A percentile compares a stretch with the other conserved stretches of the same genome.
Conservation (phyloP, 37 sponge, comb jelly and placozoan genomes). For the Bolinopsis microptera region DNA sequence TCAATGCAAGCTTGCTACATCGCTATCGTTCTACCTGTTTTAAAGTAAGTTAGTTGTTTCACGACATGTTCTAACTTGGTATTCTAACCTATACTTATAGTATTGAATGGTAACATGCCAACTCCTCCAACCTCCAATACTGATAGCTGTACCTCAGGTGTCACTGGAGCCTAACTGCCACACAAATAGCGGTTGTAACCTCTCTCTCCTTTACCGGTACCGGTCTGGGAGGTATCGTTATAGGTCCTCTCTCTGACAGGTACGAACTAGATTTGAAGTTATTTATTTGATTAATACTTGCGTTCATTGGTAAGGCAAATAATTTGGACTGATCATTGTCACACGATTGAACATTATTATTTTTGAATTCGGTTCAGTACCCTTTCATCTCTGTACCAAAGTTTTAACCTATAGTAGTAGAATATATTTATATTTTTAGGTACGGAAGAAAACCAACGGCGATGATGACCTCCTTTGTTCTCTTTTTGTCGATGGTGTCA, state of each 20-base stretch:
- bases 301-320: background rate
- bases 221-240: background rate
- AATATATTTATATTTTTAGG: too few relatives aligned
- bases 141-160: background rate
- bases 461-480: background rate
- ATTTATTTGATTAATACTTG: background rate
- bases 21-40: background rate
- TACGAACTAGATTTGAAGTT: background rate
- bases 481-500: background rate
- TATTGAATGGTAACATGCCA: background rate
- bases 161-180: background rate
- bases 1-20: conserved; percentile 22
- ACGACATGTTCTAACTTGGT: background rate
- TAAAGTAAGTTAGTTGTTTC: background rate
- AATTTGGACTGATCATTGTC: too few relatives aligned
- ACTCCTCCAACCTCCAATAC: background rate
- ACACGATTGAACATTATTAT: too few relatives aligned
- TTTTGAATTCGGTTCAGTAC: too few relatives aligned
- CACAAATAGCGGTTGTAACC: background rate
- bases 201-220: background rate
- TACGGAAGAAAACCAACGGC: conserved; percentile 31
- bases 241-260: conserved; percentile 47
- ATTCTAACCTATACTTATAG: background rate
- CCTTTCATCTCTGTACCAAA: too few relatives aligned
- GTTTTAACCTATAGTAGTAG: too few relatives aligned